phyloP scores from a whole-genome alignment of 2,113 vertebrate genomes.

The Bambusicola thoracicus region DNA sequence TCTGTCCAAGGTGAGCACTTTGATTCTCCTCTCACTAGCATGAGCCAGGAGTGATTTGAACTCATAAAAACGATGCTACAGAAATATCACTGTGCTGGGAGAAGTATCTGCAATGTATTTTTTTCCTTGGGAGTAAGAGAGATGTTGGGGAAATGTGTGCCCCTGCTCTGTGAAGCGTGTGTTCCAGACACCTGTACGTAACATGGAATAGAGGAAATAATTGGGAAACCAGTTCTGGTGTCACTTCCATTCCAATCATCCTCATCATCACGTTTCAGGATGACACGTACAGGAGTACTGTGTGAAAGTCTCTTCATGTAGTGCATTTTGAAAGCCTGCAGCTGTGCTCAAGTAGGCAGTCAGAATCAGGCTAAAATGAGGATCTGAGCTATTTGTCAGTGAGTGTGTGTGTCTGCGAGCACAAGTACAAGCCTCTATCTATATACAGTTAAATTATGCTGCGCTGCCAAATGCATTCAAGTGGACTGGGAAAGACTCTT shows the following conservation, averaged over 20 bases:
- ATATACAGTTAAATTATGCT: conserved; percentile 43
- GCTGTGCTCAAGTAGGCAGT: conserved; percentile 39
- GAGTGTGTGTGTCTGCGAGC: neutral
- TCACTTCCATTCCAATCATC: conserved; percentile 70
- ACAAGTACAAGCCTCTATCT: neutral
- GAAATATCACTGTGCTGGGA: neutral
- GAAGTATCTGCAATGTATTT: neutral
- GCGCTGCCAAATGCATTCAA: conserved; percentile 41
- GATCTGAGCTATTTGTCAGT: conserved; percentile 36
- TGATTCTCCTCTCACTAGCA: neutral
- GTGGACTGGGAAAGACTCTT: conserved; percentile 57
- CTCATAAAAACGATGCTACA: neutral
- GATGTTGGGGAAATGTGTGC: neutral
- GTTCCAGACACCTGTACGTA: conserved; percentile 73
- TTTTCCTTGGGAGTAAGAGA: neutral
- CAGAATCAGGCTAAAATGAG: conserved; percentile 10
- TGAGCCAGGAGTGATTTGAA: neutral
- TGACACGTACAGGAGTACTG: conserved; percentile 73
- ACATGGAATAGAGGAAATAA: conserved; percentile 58
- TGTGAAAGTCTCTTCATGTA: conserved; percentile 51
- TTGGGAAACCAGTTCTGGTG: conserved; percentile 63
- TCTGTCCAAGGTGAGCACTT: neutral
- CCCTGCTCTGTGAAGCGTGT: conserved; percentile 7
- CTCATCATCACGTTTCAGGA: conserved; percentile 72
- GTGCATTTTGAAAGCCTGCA: conserved; percentile 59